These are phyloP conservation scores for Barypeithes pellucidus DNA, from an alignment of 2,888 invertebrate species.

Conservation along the genomic window DNA sequence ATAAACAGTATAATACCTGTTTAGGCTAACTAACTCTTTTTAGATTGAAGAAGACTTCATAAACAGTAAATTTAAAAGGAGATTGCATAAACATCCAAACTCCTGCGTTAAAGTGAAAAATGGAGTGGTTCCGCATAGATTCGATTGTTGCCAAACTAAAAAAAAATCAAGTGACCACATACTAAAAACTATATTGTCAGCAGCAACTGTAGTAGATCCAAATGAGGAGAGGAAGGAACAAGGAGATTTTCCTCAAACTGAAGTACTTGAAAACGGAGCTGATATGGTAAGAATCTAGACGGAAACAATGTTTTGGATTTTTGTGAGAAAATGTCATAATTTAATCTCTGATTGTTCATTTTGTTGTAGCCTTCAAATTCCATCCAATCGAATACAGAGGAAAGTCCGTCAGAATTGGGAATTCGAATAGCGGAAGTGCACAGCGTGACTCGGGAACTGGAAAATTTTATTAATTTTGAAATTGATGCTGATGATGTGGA, in stretches of 20 bases:
- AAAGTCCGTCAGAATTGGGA: not conserved
- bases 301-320: no score
- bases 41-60: no score
- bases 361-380: not conserved
- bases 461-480: constrained; percentile 1
- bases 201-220: not conserved
- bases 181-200: not conserved
- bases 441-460: not conserved
- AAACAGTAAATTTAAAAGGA: no score
- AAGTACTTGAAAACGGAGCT: no score
- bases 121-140: not conserved
- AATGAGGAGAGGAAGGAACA: not conserved
- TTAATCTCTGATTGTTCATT: not conserved
- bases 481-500: not conserved
- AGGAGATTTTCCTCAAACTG: no score
- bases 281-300: no score
- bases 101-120: not conserved
- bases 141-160: not conserved
- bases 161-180: not conserved
- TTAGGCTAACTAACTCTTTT: no score
- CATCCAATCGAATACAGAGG: not conserved
- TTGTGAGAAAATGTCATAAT: no score
- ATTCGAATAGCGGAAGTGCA: not conserved
- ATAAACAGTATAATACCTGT: no score
- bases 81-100: not conserved